Evolutionary conservation across 1,140 invertebrate species (phyloP), one percentile per base, ranked within the genome.

Genomic region (Brachionus manjavacas): DNA sequence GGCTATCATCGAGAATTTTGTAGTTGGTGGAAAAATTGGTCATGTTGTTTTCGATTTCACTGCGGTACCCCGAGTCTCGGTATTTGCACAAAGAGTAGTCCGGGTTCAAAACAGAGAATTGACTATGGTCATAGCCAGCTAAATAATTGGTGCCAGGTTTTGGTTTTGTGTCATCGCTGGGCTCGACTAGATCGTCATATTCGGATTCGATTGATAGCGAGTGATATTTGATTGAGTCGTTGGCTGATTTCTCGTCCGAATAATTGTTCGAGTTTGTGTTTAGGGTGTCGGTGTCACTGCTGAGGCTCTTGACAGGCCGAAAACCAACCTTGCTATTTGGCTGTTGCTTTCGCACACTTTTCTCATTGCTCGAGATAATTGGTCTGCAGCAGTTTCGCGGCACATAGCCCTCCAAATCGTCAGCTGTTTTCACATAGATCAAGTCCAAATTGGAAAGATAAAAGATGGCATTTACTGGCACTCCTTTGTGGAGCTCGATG

Each of bases 191-290:
- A 12, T 81, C 79, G 28, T 81, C 79, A 39, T 81, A 81, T 14
- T 81, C 79, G 1, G 79, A 81, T 16, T 68, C 79, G 25, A 28
- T 81, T 43, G 79, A 81, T 6, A 81, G 25, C 8, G 79, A 81
- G 35, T 81, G 79, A 25, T 81, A 81, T 81, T 81, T 81, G 23
- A 81, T 68, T 43, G 79, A 81, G n/a, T 81, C 79, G n/a, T 81
- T 66, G 14, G 28, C 49, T 20, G 79, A 81, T 60, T 68, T 81
- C 12, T 81, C 79, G 64, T 52, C 72, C 72, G 72, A 76, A 49
- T 76, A 76, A 76, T 76, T 76, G 46, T 76, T 76, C 9, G 72
- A 76, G 23, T 81, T 68, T 60, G 79, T 81, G 52, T 81, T 81
- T 20, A 81, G 16, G 9, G 79, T 81, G 41, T 81, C 64, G 14